These are phyloP conservation scores for Callitettix versicolor DNA, from an alignment of 1,140 invertebrate genomes.

Conservation along the genomic window DNA sequence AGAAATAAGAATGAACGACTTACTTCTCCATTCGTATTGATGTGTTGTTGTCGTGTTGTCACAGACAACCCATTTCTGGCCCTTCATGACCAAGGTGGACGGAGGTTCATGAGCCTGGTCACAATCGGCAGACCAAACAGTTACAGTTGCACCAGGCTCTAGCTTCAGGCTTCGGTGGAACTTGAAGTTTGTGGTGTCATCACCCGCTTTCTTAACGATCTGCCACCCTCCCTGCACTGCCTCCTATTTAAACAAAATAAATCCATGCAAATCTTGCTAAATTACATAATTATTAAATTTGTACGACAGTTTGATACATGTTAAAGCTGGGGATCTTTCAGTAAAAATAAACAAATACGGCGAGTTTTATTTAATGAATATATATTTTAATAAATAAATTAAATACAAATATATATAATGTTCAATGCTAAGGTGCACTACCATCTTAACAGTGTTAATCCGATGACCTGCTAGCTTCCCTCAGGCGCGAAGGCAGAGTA, in stretches of 20 bases:
- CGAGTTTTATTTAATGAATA: too few relatives aligned
- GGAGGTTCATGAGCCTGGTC: slow-evolving; percentile 72
- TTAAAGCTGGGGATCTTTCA: too few relatives aligned
- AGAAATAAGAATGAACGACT: too few relatives aligned
- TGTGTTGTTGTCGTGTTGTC: slow-evolving; percentile 63
- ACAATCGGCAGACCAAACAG: slow-evolving; percentile 73
- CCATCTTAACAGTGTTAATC: slow-evolving; percentile 39
- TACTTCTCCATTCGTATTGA: slow-evolving; percentile 61
- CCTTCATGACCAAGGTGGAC: slow-evolving; percentile 82
- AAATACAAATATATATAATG: too few relatives aligned
- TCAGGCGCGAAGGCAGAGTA: slow-evolving; percentile 35
- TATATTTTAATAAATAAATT: too few relatives aligned
- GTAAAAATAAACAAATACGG: too few relatives aligned
- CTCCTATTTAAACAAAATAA: too few relatives aligned
- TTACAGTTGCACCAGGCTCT: slow-evolving; percentile 58
- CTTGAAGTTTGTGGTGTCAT: slow-evolving; percentile 63
- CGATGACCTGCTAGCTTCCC: slow-evolving; percentile 25
- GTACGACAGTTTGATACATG: too few relatives aligned
- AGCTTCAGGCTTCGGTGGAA: slow-evolving; percentile 80
- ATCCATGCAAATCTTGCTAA: too few relatives aligned
- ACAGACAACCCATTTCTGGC: slow-evolving; percentile 74
- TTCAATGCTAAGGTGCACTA: slow-evolving; percentile 44
- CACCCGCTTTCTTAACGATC: slow-evolving; percentile 61
- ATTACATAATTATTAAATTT: too few relatives aligned
- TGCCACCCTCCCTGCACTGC: slow-evolving; percentile 74